Conservation (phyloP, 2,113 vertebrate genomes). For the Globicephala melas region DNA sequence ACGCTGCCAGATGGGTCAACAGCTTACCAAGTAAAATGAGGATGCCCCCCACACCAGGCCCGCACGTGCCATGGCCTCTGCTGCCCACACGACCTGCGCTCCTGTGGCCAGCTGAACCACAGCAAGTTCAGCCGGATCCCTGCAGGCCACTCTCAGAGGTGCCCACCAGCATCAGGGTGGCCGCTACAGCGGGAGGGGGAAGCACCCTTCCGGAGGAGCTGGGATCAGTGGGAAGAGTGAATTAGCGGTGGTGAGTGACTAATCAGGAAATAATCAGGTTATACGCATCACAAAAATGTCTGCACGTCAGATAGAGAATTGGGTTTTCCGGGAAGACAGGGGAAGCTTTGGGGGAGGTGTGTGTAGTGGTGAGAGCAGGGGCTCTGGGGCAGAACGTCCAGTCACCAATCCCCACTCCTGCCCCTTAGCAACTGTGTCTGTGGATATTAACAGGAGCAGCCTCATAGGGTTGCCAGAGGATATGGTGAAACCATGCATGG, state of each 20-base stretch:
- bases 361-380: neutral
- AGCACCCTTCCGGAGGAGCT: neutral
- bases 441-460: neutral
- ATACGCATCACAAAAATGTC: neutral
- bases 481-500: fast-evolving
- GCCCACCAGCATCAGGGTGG: neutral
- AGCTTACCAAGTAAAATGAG: neutral
- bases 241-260: neutral
- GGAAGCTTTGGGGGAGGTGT: neutral
- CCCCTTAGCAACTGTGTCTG: neutral
- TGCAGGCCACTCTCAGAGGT: neutral
- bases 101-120: neutral
- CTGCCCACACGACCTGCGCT: neutral
- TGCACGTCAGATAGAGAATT: neutral
- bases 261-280: conserved; percentile 44
- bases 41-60: neutral
- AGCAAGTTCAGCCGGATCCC: neutral
- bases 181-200: fast-evolving
- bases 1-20: neutral
- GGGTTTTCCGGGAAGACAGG: neutral
- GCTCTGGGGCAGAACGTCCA: too few relatives aligned
- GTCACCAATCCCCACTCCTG: neutral
- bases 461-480: neutral
- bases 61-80: fast-evolving
- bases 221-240: neutral